These are phyloP conservation scores for Maniola hyperantus DNA, from an alignment of 2,888 invertebrate genomes.

Conservation along the genomic window DNA sequence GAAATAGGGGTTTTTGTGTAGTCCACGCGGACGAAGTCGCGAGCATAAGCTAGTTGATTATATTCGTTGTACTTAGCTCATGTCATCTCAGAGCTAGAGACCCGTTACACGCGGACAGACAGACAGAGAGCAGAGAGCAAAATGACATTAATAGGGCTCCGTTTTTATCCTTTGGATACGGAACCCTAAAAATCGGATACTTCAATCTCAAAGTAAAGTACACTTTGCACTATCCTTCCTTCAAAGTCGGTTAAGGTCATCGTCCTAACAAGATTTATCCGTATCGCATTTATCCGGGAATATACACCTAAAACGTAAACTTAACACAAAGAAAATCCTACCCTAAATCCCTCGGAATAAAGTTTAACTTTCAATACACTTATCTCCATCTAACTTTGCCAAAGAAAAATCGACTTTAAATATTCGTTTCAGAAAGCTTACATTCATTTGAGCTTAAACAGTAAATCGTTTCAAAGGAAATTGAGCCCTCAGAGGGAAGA, in stretches of 20 bases:
- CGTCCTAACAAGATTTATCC: conserved; percentile 25
- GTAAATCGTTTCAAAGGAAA: conserved; percentile 13
- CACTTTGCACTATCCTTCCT: conserved; percentile 2
- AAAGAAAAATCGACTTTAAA: conserved; percentile 28
- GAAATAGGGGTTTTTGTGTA: too few relatives aligned
- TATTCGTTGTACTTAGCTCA: too few relatives aligned
- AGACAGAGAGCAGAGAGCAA: too few relatives aligned
- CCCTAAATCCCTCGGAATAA: background rate
- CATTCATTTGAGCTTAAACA: background rate
- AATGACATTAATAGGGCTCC: too few relatives aligned
- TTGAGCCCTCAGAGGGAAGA: background rate
- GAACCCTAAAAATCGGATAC: too few relatives aligned
- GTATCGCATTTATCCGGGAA: conserved; percentile 20
- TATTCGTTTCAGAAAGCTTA: background rate
- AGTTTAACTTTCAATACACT: conserved; percentile 19
- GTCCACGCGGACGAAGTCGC: too few relatives aligned
- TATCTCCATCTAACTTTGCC: conserved; percentile 2
- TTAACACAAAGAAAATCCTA: conserved; percentile 12
- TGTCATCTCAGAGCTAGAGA: too few relatives aligned
- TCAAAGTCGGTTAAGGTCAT: conserved; percentile 25
- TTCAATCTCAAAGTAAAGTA: background rate
- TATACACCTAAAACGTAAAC: conserved; percentile 10
- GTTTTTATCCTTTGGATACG: too few relatives aligned
- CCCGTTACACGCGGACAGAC: too few relatives aligned
- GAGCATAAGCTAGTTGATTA: too few relatives aligned